These are phyloP conservation scores for Chironomus riparius DNA, from an alignment of 2,888 invertebrate genomes.

Conservation along the genomic window DNA sequence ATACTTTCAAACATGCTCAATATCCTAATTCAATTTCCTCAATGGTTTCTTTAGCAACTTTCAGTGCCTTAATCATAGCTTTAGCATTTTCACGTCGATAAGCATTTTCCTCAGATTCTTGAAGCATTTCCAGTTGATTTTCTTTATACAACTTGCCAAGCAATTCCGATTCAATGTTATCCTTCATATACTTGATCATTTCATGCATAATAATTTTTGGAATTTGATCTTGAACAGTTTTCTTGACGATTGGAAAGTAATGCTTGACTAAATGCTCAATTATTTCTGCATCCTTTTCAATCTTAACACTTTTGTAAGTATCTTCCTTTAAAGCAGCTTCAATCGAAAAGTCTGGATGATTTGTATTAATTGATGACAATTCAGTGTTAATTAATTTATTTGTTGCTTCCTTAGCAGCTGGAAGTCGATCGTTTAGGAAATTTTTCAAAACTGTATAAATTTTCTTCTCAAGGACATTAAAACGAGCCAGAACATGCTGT, in stretches of 20 bases:
- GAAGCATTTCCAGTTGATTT: slow-evolving; percentile 81
- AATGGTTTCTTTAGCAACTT: not conserved
- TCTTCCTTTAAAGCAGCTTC: slow-evolving; percentile 64
- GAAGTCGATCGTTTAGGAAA: slow-evolving; percentile 80
- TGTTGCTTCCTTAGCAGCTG: slow-evolving; percentile 94
- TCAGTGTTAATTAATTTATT: slow-evolving; percentile 96
- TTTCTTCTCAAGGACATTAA: slow-evolving; percentile 93
- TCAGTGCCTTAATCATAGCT: slow-evolving; percentile 80
- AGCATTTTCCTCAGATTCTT: slow-evolving; percentile 96
- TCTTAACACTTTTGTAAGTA: not conserved
- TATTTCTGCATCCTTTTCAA: slow-evolving; percentile 29
- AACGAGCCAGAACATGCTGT: slow-evolving; percentile 93
- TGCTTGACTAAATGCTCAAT: not conserved
- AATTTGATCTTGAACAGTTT: not conserved
- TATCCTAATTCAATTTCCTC: not conserved
- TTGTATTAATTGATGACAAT: slow-evolving; percentile 97
- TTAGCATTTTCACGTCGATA: slow-evolving; percentile 90
- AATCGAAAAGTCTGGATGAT: slow-evolving; percentile 97
- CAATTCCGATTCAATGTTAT: slow-evolving; percentile 95
- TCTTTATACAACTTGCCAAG: slow-evolving; percentile 98
- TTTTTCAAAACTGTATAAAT: slow-evolving; percentile 86
- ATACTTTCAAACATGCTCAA: too few relatives aligned
- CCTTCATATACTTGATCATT: slow-evolving; percentile 61
- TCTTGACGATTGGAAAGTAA: not conserved
- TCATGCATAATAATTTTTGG: not conserved